Base-by-base conservation (phyloP, 2,888 invertebrate genomes). In the Nymphalis polychloros region DNA sequence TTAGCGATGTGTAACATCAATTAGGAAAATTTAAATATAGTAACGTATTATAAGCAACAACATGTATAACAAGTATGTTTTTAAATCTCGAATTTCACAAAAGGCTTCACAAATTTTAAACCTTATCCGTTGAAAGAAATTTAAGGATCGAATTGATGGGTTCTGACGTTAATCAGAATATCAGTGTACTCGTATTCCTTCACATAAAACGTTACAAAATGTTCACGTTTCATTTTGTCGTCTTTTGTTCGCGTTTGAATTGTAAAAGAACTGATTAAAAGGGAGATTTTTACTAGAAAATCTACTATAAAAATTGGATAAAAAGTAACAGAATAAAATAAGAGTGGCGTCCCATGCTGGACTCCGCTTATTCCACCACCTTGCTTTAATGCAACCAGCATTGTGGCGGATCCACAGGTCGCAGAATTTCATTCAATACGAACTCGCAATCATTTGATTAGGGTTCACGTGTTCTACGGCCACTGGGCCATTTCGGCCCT, bases 251-350 rank as follows among this genome's bases (percentile, higher is more conserved):
- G 19, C 48, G 16, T 48, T 55, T 57, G 64, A 48, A 48, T 55
- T 64, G 48, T 57, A 57, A 63, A 57, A 47, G 13, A 31, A 17
- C 27, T 62, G 48, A 64, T 57, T 57, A 64, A 41, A 57, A 23
- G 8, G 31, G 35, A 19, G 23, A 50, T 16, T 50, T 17, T 41
- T 31, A 16, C 20, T 31, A 6, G 8, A 5, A 27, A 16, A 27
- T 53, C 4, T 8, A 55, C 31, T 17, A 35, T n/a, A 8, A 55
- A 55, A 55, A 31, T 7, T 17, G 31, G n/a, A 55, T 17, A 55
- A 8, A 35, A 35, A 5, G 27, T 31, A 31, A 31, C 6, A 31
- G 27, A 6, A 31, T 6, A 31, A 31, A 31, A 6, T 31, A 31
- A 31, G 27, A 31, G 27, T 31, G 27, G 27, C 27, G 6, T 31